A percentile compares a stretch with the other conserved stretches of the same genome.
These are phyloP conservation scores for Dermatemys mawii DNA, from an alignment of 2,113 vertebrate genomes.

Conservation along the genomic window DNA sequence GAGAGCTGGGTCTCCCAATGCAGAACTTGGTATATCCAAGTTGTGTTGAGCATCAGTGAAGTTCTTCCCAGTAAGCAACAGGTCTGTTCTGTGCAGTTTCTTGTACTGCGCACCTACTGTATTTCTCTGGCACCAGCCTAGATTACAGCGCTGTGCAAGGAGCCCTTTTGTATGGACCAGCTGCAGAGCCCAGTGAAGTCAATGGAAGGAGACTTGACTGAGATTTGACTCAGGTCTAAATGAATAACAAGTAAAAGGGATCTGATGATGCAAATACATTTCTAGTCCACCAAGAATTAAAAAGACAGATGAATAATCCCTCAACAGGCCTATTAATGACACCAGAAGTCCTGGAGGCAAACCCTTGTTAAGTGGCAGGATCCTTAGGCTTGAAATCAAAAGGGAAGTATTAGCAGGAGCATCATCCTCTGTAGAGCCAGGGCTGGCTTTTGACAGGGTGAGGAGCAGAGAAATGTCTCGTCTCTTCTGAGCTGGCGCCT, in stretches of 20 bases:
- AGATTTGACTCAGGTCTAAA: not conserved
- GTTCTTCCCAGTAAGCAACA: not conserved
- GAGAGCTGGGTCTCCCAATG: not conserved
- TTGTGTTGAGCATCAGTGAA: not conserved
- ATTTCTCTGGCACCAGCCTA: not conserved
- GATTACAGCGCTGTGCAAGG: not conserved
- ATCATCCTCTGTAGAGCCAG: not conserved
- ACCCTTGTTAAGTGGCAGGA: not conserved
- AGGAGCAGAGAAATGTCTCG: not conserved
- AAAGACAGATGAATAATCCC: not conserved
- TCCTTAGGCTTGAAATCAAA: not conserved
- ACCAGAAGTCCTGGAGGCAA: not conserved
- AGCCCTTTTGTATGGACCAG: not conserved
- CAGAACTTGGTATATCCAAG: not conserved
- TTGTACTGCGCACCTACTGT: not conserved
- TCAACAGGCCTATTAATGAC: fast-evolving
- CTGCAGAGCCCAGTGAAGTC: not conserved
- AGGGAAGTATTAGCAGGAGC: not conserved
- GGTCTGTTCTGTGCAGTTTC: not conserved
- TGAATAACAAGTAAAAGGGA: not conserved
- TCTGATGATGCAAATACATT: not conserved
- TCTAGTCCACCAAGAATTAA: not conserved
- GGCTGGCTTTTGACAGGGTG: not conserved
- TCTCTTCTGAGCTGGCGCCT: not conserved
- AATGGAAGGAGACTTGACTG: not conserved